Conservation (phyloP, 2,888 invertebrate genomes). For the Erynnis tages region DNA sequence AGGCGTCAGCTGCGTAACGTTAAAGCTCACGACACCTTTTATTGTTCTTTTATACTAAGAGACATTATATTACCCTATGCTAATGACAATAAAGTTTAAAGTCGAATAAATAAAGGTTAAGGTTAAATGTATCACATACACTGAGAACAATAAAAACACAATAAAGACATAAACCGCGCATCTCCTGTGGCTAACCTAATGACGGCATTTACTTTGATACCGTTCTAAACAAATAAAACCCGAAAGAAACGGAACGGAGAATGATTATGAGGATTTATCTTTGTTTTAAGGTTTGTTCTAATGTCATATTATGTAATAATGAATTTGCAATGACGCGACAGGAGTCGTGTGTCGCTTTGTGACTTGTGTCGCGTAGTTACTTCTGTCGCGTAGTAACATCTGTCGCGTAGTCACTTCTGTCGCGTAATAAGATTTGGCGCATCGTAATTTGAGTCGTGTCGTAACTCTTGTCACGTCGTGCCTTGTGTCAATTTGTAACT, state of each 20-base stretch:
- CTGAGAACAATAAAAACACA: constrained; percentile 59
- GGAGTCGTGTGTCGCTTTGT: too few relatives aligned
- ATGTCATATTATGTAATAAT: too few relatives aligned
- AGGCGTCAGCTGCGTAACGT: constrained; percentile 52
- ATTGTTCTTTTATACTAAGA: constrained; percentile 25
- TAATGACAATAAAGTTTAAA: constrained; percentile 1
- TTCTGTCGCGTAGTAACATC: too few relatives aligned
- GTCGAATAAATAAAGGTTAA: background rate
- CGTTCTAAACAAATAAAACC: constrained; percentile 72
- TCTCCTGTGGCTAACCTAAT: constrained; percentile 78
- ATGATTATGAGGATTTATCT: background rate
- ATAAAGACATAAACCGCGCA: constrained; percentile 66
- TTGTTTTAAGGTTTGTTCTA: too few relatives aligned
- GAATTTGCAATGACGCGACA: too few relatives aligned
- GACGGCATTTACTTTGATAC: constrained; percentile 57
- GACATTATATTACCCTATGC: background rate
- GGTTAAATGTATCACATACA: constrained; percentile 32
- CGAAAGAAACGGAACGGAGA: constrained; percentile 26
- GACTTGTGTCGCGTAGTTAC: too few relatives aligned
- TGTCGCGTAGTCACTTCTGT: too few relatives aligned
- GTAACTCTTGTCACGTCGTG: too few relatives aligned
- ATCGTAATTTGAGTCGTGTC: too few relatives aligned
- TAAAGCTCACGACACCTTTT: constrained; percentile 45
- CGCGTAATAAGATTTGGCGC: too few relatives aligned
- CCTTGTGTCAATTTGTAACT: too few relatives aligned